phyloP scores from a whole-genome alignment of 2,113 vertebrate genomes.

The Megaceryle torquata region DNA sequence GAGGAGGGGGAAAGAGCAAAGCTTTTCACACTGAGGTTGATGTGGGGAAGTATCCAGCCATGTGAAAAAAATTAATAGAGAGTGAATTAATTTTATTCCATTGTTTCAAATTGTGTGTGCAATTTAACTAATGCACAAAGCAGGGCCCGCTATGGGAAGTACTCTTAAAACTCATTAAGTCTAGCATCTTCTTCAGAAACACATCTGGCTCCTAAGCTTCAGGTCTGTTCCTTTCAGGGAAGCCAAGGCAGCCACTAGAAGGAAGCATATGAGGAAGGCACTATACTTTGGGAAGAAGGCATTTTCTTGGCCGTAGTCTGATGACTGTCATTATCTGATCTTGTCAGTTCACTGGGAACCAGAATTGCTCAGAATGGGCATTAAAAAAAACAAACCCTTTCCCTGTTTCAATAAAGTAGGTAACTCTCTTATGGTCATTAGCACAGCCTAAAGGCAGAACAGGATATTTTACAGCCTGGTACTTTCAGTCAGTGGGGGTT shows the following conservation, averaged over 20 bases:
- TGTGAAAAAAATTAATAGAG: background rate
- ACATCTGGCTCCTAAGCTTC: background rate
- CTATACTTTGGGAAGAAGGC: background rate
- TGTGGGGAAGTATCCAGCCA: background rate
- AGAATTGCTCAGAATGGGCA: background rate
- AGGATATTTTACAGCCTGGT: background rate
- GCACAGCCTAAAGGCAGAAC: background rate
- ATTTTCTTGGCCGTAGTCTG: background rate
- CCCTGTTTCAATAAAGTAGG: background rate
- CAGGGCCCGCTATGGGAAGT: background rate
- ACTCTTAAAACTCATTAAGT: background rate
- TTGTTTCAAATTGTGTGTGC: background rate
- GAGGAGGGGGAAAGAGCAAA: background rate
- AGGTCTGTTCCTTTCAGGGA: background rate
- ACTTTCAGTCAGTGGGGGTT: background rate
- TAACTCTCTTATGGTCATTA: background rate
- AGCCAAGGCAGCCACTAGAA: background rate
- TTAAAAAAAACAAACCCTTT: fast-evolving
- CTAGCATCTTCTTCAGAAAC: background rate
- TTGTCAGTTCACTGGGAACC: background rate
- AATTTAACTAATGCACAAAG: background rate
- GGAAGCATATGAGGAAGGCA: background rate
- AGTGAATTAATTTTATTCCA: background rate
- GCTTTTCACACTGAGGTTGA: background rate
- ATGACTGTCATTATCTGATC: background rate